Evolutionary conservation across 2,113 vertebrate genomes (phyloP).

Genomic region (Globicephala melas): DNA sequence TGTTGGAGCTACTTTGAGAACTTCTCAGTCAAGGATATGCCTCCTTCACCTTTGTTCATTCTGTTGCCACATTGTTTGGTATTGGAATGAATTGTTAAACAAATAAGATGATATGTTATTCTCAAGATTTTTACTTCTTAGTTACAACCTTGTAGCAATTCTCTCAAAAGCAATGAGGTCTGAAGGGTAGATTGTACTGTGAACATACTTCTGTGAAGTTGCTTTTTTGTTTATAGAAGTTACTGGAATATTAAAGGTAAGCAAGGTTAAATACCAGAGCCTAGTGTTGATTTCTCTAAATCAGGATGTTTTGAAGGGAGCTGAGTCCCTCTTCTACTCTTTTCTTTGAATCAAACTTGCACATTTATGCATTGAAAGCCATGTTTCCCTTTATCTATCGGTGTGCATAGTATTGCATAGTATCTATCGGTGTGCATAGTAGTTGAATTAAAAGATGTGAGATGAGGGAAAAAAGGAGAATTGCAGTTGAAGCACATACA

Average conservation of each 20-base stretch:
- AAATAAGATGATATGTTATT: neutral
- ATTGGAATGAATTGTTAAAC: neutral
- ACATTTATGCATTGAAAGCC: neutral
- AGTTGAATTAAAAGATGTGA: neutral
- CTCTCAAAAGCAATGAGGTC: neutral
- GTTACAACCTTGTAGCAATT: neutral
- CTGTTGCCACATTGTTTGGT: neutral
- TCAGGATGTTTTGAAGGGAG: neutral
- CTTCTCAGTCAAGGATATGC: neutral
- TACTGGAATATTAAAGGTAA: neutral
- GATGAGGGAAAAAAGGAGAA: neutral
- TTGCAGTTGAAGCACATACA: neutral
- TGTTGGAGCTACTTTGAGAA: neutral
- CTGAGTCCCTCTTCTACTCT: neutral
- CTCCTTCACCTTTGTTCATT: neutral
- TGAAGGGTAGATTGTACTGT: neutral
- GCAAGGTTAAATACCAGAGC: neutral
- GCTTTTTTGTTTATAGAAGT: neutral
- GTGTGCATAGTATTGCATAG: neutral
- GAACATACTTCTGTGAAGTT: neutral
- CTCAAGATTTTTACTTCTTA: neutral
- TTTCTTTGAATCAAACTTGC: neutral
- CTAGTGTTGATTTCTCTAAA: neutral
- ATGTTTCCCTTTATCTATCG: neutral
- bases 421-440: neutral